Conservation (phyloP, 2,797 vertebrate genomes). For the Trachops cirrhosus region DNA sequence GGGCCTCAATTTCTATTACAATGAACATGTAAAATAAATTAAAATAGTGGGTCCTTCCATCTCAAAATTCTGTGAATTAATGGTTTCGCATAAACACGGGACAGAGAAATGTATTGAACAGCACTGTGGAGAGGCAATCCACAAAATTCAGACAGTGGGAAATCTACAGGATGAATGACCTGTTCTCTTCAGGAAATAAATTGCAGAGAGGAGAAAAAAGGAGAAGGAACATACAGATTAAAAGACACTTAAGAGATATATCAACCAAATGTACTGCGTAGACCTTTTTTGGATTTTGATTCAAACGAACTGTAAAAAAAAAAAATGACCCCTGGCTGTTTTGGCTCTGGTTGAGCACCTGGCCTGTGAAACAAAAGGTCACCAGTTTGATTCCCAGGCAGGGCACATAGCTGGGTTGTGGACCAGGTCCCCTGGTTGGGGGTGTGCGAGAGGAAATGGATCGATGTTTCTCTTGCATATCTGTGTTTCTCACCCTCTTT, state of each 20-base stretch:
- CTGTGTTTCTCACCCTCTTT: too few species aligned
- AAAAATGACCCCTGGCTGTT: not conserved
- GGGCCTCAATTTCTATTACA: conserved; percentile 25
- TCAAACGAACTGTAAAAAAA: conserved; percentile 6
- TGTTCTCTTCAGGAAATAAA: not conserved
- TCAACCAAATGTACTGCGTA: not conserved
- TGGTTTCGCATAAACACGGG: not conserved
- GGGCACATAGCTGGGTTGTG: too few species aligned
- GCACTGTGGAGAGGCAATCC: not conserved
- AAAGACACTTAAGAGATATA: not conserved
- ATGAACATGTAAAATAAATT: not conserved
- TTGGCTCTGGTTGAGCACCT: too few species aligned
- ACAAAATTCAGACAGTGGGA: not conserved
- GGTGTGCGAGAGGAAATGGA: too few species aligned
- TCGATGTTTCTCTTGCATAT: too few species aligned
- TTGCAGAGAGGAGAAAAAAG: not conserved
- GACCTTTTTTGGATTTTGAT: conserved; percentile 27
- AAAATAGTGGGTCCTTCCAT: conserved; percentile 3
- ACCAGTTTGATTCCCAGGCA: too few species aligned
- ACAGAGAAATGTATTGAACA: not conserved
- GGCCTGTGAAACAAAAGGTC: too few species aligned
- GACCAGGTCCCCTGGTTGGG: too few species aligned
- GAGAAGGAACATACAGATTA: not conserved
- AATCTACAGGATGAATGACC: not conserved
- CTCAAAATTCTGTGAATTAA: conserved; percentile 25